These are phyloP conservation scores for Hippolais icterina DNA, from an alignment of 2,113 vertebrate species.

Conservation along the genomic window DNA sequence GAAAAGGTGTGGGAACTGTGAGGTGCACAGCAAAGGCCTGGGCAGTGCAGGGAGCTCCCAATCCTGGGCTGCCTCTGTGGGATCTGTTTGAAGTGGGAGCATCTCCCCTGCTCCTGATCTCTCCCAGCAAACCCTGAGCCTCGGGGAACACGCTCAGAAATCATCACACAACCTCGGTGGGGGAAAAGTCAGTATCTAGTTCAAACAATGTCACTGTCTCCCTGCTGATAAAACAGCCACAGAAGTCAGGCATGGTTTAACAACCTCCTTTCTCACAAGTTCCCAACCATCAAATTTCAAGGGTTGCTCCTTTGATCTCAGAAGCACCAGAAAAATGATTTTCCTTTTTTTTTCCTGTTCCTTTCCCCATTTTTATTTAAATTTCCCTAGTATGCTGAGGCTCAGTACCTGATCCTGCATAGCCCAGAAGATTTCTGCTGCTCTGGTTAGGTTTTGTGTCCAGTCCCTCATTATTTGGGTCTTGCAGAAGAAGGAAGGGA, in stretches of 20 bases:
- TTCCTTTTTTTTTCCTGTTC: background rate
- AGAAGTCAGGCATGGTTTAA: slow-evolving; percentile 38
- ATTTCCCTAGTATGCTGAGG: background rate
- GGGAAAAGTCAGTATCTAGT: background rate
- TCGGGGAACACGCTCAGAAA: background rate
- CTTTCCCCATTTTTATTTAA: background rate
- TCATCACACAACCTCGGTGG: background rate
- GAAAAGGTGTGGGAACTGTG: background rate
- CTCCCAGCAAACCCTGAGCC: background rate
- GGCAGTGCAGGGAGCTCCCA: background rate
- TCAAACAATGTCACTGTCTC: slow-evolving; percentile 42
- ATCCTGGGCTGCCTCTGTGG: background rate
- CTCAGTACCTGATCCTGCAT: background rate
- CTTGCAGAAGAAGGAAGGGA: background rate
- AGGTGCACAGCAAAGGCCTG: background rate
- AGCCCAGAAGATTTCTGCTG: background rate
- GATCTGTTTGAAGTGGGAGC: background rate
- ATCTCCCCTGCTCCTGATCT: background rate
- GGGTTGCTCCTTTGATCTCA: slow-evolving; percentile 49
- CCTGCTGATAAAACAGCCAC: slow-evolving; percentile 6
- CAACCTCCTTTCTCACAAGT: slow-evolving; percentile 33
- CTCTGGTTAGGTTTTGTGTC: background rate
- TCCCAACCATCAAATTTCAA: slow-evolving; percentile 49
- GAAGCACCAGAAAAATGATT: background rate
- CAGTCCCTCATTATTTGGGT: background rate